Evolutionary conservation across 23 tunicate species (phyloP).

Genomic region (Ascidia mentula): DNA sequence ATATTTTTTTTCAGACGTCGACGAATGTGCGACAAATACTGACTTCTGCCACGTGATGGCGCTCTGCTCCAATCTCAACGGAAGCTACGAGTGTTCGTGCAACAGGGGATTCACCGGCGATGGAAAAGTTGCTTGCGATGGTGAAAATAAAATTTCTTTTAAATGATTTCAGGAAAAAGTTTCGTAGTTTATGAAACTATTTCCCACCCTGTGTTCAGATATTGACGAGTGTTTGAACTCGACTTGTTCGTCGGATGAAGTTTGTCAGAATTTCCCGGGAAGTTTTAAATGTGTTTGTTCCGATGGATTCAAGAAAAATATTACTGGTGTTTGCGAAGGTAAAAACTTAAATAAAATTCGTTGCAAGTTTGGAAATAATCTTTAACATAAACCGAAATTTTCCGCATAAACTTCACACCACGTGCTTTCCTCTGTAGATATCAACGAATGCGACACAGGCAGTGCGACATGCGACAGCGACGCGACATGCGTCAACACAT

Average conservation of each 20-base stretch:
- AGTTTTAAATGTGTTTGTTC: slow-evolving; percentile 18
- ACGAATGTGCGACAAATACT: slow-evolving; percentile 41
- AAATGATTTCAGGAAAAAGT: not conserved
- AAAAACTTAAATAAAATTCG: not conserved
- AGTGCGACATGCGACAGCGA: slow-evolving; percentile 10
- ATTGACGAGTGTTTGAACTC: slow-evolving; percentile 34
- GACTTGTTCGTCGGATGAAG: not conserved
- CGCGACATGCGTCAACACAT: slow-evolving; percentile 13
- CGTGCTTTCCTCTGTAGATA: slow-evolving; percentile 17
- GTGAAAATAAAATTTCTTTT: not conserved
- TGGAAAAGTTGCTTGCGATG: slow-evolving; percentile 12
- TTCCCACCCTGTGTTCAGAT: not conserved
- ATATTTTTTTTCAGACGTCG: slow-evolving; percentile 31
- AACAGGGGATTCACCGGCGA: slow-evolving; percentile 40
- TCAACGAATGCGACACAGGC: slow-evolving; percentile 38
- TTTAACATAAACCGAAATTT: not conserved
- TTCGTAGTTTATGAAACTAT: too few species aligned
- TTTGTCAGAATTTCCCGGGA: slow-evolving; percentile 19
- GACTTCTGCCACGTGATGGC: slow-evolving; percentile 46
- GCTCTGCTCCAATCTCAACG: slow-evolving; percentile 28
- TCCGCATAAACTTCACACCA: not conserved
- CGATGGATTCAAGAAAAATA: slow-evolving; percentile 1
- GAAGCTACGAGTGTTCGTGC: slow-evolving; percentile 45
- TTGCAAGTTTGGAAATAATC: too few species aligned
- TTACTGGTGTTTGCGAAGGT: not conserved